Evolutionary conservation across 2,113 vertebrate genomes (phyloP), one percentile per base, ranked within the genome.

Genomic region (Casuarius casuarius): DNA sequence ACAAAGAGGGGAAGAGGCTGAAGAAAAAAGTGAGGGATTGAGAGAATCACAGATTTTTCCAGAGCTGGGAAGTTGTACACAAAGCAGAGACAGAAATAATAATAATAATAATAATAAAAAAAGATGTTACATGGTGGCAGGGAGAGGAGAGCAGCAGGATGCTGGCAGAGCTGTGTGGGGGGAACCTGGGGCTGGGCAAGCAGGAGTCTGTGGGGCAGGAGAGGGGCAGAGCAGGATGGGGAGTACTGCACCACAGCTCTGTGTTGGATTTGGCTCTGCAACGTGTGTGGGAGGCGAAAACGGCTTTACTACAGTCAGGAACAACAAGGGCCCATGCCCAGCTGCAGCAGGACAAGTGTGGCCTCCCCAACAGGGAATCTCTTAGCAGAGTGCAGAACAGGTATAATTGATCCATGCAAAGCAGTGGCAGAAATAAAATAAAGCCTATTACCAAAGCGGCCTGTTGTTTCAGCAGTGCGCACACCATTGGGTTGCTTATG

Each of bases 391-490:
- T 84, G 76, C 46, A 76, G 63, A 90, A 81, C 73, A 89, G 93
- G 84, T 92, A 70, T 84, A 92, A 88, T 26, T 79, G 91, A 63
- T 85, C 84, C 67, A 72, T 76, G 70, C 46, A 84, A 75, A 97
- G 76, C 56, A 84, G 59, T 48, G 77, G 75, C 84, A 85, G 79
- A 73, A 88, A 78, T 75, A 94, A 96, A 97, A 79, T 72, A 86
- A 94, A 97, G 77, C 58, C 63, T 38, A 7, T 87, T 91, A 84
- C 58, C 51, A 67, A 51, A 89, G 70, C 0, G 1, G 77, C 56
- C 67, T 58, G 82, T 96, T 84, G 58, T 93, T 95, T 96, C 85
- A 88, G 82, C 87, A 95, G 33, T 3, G 8, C 26, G 71, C 48
- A 48, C 13, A 31, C 74, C 0, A 2, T 72, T 56, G 46, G 76